Evolutionary conservation across 2,888 invertebrate species (phyloP).

Genomic region (Drosophila eohydei): DNA sequence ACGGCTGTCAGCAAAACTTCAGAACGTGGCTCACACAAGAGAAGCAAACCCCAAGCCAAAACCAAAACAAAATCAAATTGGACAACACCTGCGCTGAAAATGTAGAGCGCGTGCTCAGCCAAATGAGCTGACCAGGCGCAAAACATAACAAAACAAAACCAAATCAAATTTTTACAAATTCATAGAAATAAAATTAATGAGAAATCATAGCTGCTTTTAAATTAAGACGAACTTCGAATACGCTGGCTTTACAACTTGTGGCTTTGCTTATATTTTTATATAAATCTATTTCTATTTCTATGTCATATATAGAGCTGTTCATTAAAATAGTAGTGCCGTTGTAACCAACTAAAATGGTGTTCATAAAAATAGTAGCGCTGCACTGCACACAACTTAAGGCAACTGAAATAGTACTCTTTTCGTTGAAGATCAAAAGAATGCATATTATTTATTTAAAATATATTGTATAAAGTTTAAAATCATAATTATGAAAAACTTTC

Average conservation of each 20-base stretch:
- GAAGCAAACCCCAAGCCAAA: background rate
- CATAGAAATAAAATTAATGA: slow-evolving; percentile 37
- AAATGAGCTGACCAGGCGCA: slow-evolving; percentile 37
- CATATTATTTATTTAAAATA: too few relatives aligned
- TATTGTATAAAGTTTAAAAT: too few relatives aligned
- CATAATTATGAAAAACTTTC: too few relatives aligned
- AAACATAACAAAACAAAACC: slow-evolving; percentile 15
- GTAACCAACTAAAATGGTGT: too few relatives aligned
- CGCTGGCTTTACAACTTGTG: background rate
- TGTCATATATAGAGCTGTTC: too few relatives aligned
- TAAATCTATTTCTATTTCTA: too few relatives aligned
- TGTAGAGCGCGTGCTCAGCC: slow-evolving; percentile 60
- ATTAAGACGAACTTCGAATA: background rate
- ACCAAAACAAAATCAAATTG: slow-evolving; percentile 21
- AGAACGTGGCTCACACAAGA: slow-evolving; percentile 42
- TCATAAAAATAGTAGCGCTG: too few relatives aligned
- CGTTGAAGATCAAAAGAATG: too few relatives aligned
- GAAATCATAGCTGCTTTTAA: background rate
- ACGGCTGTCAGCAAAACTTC: slow-evolving; percentile 61
- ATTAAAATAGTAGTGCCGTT: too few relatives aligned
- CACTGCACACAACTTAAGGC: too few relatives aligned
- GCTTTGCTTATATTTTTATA: too few relatives aligned
- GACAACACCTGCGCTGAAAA: slow-evolving; percentile 64
- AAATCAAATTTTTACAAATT: slow-evolving; percentile 10
- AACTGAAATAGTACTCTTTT: too few relatives aligned